phyloP scores from a whole-genome alignment of 2,113 vertebrate species.

The Oplegnathus fasciatus region DNA sequence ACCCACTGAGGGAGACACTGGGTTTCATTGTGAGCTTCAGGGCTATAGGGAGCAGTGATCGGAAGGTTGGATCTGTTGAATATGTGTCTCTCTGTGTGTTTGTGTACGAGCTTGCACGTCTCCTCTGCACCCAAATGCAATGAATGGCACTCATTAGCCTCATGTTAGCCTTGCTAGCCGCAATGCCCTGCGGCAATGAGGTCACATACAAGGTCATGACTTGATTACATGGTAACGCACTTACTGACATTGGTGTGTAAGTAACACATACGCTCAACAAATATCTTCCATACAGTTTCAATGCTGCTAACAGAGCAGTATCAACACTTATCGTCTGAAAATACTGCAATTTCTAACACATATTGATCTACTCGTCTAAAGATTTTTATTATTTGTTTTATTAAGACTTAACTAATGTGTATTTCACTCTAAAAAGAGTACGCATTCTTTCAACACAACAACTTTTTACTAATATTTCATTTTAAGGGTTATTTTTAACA shows the following conservation, averaged over 20 bases:
- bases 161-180: slow-evolving; percentile 79
- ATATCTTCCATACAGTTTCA: slow-evolving; percentile 35
- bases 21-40: slow-evolving; percentile 77
- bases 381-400: slow-evolving; percentile 5
- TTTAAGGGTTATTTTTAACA: neutral
- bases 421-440: neutral
- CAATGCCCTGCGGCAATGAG: slow-evolving; percentile 74
- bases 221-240: slow-evolving; percentile 78
- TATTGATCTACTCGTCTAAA: neutral
- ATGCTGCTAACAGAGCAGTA: slow-evolving; percentile 9
- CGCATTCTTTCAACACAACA: neutral
- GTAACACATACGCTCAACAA: slow-evolving; percentile 50
- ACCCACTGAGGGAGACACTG: slow-evolving; percentile 76
- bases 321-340: slow-evolving; percentile 1
- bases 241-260: slow-evolving; percentile 63
- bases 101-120: slow-evolving; percentile 22
- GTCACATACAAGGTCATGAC: slow-evolving; percentile 74
- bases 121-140: slow-evolving; percentile 70
- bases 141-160: slow-evolving; percentile 82
- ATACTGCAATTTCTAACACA: neutral
- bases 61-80: slow-evolving; percentile 80
- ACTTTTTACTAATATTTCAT: neutral
- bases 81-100: slow-evolving; percentile 44
- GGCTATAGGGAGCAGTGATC: slow-evolving; percentile 78
- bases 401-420: neutral